Base-by-base conservation (phyloP, 2,113 vertebrate species). In the Anarhynchus alexandrinus region DNA sequence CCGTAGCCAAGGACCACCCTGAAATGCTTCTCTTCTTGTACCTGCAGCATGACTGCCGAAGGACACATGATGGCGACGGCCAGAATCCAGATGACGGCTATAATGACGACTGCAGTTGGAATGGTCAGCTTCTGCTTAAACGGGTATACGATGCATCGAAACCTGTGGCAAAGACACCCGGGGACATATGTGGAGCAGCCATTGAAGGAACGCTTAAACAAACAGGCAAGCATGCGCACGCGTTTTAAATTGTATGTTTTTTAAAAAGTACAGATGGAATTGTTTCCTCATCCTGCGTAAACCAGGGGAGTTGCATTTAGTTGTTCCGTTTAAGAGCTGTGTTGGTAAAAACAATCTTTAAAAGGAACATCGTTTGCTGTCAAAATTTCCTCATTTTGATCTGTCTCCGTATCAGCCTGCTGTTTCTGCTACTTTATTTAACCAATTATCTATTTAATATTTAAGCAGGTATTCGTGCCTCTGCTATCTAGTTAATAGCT, bases 41-140 rank as follows among this genome's bases (percentile, higher is more conserved):
- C 98, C 45, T 98, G 98, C 54, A 99, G 98, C 99, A 99, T 99
- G 40, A 99, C 97, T 2, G 98, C 99, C 4, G 99, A 99, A 9
- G 99, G 99, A 93, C 98, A 99, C 98, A 99, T 99, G 66, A 99
- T 99, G 49, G 98, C 96, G 7, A 99, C 26, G 8, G 99, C 99
- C 96, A 99, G 96, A 11, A 98, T 94, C 99, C 99, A 99, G 97
- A 99, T 99, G 43, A 98, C 84, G 1, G 95, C 94, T 13, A 99
- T 97, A 42, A 98, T 98, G 64, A 98, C 23, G 4, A 97, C 94
- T 0, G 99, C 98, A 0, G 98, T 98, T 71, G 98, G 97, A 43
- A 98, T 57, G 42, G 98, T 98, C 95, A 99, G 96, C 97, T 99
- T 99, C 82, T 98, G 99, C 94, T 99, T 99, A 95, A 99, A 99